Evolutionary conservation across 2,888 invertebrate species (phyloP).

Genomic region (Trachelus tabidus): DNA sequence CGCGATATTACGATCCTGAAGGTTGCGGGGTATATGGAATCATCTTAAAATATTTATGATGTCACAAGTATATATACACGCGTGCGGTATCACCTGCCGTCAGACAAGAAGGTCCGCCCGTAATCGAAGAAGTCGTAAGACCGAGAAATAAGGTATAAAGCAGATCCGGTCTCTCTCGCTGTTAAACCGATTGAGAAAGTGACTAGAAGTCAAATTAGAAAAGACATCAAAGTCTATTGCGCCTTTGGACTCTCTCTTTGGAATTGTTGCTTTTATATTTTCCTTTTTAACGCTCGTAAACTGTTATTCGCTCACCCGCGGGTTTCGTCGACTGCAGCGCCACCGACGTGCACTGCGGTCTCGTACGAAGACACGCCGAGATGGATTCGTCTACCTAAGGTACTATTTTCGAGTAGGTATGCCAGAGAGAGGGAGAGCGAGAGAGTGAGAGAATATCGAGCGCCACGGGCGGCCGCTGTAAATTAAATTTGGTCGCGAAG

Average conservation of each 20-base stretch:
- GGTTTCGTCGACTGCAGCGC: not conserved
- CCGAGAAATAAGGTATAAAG: not conserved
- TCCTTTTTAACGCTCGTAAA: not conserved
- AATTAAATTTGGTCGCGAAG: conserved; percentile 52
- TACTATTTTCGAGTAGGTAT: not conserved
- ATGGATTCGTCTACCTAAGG: not conserved
- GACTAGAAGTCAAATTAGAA: not conserved
- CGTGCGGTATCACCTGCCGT: not conserved
- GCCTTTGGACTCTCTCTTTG: not conserved
- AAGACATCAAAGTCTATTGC: not conserved
- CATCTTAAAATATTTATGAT: conserved; percentile 11
- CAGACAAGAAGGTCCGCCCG: not conserved
- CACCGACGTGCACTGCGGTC: not conserved
- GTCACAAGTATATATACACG: not conserved
- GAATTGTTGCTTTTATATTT: not conserved
- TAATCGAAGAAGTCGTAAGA: not conserved
- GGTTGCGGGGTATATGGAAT: conserved; percentile 10
- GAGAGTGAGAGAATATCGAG: conserved; percentile 18
- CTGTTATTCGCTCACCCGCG: not conserved
- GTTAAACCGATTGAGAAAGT: not conserved
- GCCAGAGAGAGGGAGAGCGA: not conserved
- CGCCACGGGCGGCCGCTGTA: conserved; percentile 43
- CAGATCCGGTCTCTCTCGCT: not conserved
- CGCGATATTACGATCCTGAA: conserved; percentile 20
- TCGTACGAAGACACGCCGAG: not conserved